Evolutionary conservation across 2,797 vertebrate species (phyloP).

Genomic region (Amblyraja radiata): DNA sequence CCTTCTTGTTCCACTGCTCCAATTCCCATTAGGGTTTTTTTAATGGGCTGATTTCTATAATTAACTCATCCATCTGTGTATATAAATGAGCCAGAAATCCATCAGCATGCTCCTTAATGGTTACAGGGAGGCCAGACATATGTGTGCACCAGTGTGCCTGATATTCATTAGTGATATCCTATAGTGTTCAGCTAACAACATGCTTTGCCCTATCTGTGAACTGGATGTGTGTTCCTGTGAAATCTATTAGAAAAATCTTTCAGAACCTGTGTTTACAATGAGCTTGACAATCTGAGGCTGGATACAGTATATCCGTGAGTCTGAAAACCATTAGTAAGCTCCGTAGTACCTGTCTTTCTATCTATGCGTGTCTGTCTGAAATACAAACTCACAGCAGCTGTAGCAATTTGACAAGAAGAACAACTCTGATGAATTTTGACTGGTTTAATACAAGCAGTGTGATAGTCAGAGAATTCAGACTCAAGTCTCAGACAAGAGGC

Average conservation of each 20-base stretch:
- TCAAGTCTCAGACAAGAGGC: background rate
- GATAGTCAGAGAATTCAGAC: background rate
- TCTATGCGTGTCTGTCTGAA: background rate
- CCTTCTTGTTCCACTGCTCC: background rate
- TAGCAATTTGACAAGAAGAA: background rate
- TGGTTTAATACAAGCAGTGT: background rate
- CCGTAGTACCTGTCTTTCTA: background rate
- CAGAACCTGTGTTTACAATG: background rate
- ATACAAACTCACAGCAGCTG: slow-evolving; percentile 26
- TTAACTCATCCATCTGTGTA: slow-evolving; percentile 10
- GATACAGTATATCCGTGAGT: background rate
- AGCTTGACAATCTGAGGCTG: background rate
- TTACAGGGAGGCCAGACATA: background rate
- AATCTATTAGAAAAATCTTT: slow-evolving; percentile 6
- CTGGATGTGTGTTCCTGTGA: slow-evolving; percentile 23
- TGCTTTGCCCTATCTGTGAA: slow-evolving; percentile 29
- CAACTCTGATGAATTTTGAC: background rate
- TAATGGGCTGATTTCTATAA: slow-evolving; percentile 29
- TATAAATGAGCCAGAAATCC: background rate
- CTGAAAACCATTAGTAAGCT: slow-evolving; percentile 12
- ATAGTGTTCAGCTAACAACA: background rate
- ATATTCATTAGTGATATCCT: slow-evolving; percentile 16
- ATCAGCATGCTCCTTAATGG: slow-evolving; percentile 32
- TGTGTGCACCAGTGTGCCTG: background rate
- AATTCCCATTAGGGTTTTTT: background rate